These are phyloP conservation scores for Passerculus sandwichensis DNA, from an alignment of 2,797 vertebrate genomes.

Conservation along the genomic window DNA sequence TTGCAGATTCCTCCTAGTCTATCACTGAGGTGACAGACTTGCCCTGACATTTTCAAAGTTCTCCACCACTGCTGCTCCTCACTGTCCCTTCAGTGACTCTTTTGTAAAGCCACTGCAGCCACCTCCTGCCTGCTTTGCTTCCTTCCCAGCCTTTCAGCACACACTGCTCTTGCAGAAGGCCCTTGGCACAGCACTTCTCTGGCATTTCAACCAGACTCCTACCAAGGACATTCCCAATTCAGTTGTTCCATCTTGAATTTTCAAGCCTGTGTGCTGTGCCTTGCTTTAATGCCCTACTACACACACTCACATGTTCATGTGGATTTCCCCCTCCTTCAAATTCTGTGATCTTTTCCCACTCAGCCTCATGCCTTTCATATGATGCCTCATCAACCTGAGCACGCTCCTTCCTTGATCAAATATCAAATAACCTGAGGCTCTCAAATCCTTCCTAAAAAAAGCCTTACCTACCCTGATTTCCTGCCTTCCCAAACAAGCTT, in stretches of 20 bases:
- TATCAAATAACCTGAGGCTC: constrained; percentile 10
- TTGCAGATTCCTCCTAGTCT: constrained; percentile 35
- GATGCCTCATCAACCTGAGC: background rate
- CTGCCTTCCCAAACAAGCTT: constrained; percentile 9
- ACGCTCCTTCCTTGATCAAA: background rate
- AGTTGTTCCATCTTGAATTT: background rate
- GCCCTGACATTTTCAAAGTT: background rate
- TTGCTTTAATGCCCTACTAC: background rate
- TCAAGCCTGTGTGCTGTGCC: background rate
- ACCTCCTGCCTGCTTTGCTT: background rate
- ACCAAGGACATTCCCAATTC: background rate
- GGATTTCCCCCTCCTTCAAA: background rate
- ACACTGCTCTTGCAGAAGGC: background rate
- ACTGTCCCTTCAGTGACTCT: background rate
- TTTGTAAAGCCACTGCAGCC: background rate
- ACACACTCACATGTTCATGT: background rate
- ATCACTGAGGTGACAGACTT: background rate
- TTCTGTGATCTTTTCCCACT: background rate
- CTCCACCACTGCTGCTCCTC: background rate
- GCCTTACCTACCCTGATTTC: background rate
- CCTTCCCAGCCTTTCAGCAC: background rate
- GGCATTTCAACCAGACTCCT: background rate
- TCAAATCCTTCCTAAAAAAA: constrained; percentile 42
- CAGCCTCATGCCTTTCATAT: background rate
- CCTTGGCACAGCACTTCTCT: background rate